Percentiles rank a stretch among this genome's conserved stretches.
These are phyloP conservation scores for Drosophila albomicans DNA, from an alignment of 1,140 invertebrate species.

Conservation along the genomic window DNA sequence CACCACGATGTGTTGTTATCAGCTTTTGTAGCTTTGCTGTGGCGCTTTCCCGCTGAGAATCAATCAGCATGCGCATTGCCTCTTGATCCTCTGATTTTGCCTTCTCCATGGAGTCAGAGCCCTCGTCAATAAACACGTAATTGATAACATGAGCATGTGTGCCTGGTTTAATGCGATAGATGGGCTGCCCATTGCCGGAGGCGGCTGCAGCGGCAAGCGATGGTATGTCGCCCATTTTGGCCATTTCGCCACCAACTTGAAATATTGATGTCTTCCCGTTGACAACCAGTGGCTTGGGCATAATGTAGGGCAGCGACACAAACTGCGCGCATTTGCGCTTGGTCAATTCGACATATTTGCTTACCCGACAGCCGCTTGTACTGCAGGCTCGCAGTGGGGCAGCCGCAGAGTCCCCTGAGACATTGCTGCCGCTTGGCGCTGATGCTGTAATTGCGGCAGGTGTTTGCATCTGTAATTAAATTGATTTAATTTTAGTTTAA, in stretches of 20 bases:
- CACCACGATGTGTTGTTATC: slow-evolving; percentile 49
- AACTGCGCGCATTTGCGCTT: slow-evolving; percentile 69
- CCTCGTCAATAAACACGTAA: slow-evolving; percentile 69
- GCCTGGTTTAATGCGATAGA: slow-evolving; percentile 71
- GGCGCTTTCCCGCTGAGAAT: slow-evolving; percentile 67
- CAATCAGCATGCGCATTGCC: slow-evolving; percentile 61
- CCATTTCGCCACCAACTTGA: slow-evolving; percentile 68
- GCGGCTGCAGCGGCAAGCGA: slow-evolving; percentile 19
- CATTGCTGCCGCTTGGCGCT: slow-evolving; percentile 1
- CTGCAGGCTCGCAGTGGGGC: slow-evolving; percentile 53
- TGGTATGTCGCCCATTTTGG: slow-evolving; percentile 56
- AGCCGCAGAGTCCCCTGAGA: not conserved
- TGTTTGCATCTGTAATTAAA: slow-evolving; percentile 21
- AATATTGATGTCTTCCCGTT: slow-evolving; percentile 67
- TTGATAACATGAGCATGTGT: slow-evolving; percentile 71
- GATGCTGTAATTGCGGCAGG: not conserved
- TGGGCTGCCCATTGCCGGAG: slow-evolving; percentile 35
- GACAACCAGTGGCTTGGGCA: slow-evolving; percentile 65
- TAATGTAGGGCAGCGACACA: slow-evolving; percentile 57
- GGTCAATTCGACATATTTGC: slow-evolving; percentile 61
- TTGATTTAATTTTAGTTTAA: not conserved
- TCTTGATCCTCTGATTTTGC: slow-evolving; percentile 66
- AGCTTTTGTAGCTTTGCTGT: slow-evolving; percentile 58
- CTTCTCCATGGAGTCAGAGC: slow-evolving; percentile 66
- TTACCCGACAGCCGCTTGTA: slow-evolving; percentile 55